Conservation (phyloP, 2,888 invertebrate genomes). For the Drosophila anomelani region DNA sequence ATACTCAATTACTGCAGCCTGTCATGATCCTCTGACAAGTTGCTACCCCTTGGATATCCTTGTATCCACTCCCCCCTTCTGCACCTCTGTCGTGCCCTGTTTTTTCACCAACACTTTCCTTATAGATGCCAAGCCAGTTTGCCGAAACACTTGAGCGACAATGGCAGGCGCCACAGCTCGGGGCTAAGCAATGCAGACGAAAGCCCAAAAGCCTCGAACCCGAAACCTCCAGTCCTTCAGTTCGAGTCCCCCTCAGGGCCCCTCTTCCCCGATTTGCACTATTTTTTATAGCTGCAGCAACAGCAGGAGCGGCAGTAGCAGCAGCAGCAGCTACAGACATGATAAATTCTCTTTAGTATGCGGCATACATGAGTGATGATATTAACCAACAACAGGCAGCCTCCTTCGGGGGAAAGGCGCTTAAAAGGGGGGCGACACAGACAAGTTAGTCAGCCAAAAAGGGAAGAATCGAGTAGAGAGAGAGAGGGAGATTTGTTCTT, state of each 20-base stretch:
- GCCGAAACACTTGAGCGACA: slow-evolving; percentile 72
- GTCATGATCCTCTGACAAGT: slow-evolving; percentile 11
- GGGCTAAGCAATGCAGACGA: slow-evolving; percentile 47
- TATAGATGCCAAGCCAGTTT: slow-evolving; percentile 35
- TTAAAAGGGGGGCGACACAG: slow-evolving; percentile 8
- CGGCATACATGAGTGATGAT: slow-evolving; percentile 82
- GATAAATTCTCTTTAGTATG: slow-evolving; percentile 82
- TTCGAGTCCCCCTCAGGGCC: slow-evolving; percentile 19
- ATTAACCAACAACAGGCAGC: slow-evolving; percentile 73
- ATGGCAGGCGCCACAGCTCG: slow-evolving; percentile 47
- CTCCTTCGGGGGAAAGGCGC: slow-evolving; percentile 7
- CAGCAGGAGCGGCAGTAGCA: slow-evolving; percentile 11
- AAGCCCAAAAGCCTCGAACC: slow-evolving; percentile 44
- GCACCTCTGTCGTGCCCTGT: slow-evolving; percentile 19
- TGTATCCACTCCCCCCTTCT: not conserved
- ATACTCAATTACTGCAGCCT: not conserved
- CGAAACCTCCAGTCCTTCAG: slow-evolving; percentile 31
- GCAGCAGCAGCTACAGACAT: slow-evolving; percentile 72
- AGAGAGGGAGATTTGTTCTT: slow-evolving; percentile 20
- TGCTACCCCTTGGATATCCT: slow-evolving; percentile 24
- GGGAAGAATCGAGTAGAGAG: slow-evolving; percentile 1
- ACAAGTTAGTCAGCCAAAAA: slow-evolving; percentile 50
- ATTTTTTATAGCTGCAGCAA: slow-evolving; percentile 43
- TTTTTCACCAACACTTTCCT: slow-evolving; percentile 18
- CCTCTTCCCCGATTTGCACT: slow-evolving; percentile 3